Evolutionary conservation across 1,140 invertebrate species (phyloP), one percentile per base, ranked within the genome.

Genomic region (Tribolium madens): DNA sequence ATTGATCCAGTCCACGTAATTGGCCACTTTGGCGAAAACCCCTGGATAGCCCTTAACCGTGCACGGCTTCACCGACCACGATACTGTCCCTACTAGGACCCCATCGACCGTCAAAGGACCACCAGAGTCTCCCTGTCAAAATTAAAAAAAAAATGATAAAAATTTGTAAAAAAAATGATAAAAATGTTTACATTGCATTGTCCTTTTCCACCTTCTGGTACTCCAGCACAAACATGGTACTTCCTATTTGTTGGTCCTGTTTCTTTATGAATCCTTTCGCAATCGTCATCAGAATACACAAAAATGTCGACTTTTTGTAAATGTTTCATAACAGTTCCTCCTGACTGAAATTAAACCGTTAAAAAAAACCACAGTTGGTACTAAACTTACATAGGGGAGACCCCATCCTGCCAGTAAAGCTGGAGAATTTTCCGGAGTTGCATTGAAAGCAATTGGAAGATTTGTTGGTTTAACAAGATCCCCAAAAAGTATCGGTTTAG

Each of bases 11-110:
- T 26, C 21, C 21, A 85, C 47, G 74, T 84, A 86, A 14, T 76
- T 80, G 1, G 81, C 75, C 12, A 87, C 84, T 60, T 84, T 78
- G 1, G 86, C 84, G 75, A 84, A 87, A 48, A 87, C 86, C 0
- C 86, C 86, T 5, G 86, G 86, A 74, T 82, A 84, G 1, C 83
- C 83, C 5, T 42, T 18, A 12, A 78, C 47, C 1, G 82, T 85
- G 76, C 88, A 89, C 0, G 87, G 87, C 50, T 86, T 83, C 1
- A 87, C 87, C 26, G 82, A 83, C 87, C 86, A 89, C 3, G 86
- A 87, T 1, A 88, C 86, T 3, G 89, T 83, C 6, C 88, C 88
- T 4, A 84, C 82, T 75, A 87, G 79, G 21, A 85, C 80, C 3
- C 81, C 81, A 36, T 86, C 78, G 52, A 87, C 87, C 3, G 87